Evolutionary conservation across 2,797 vertebrate genomes (phyloP).

Genomic region (Microctenopoma lineatum): DNA sequence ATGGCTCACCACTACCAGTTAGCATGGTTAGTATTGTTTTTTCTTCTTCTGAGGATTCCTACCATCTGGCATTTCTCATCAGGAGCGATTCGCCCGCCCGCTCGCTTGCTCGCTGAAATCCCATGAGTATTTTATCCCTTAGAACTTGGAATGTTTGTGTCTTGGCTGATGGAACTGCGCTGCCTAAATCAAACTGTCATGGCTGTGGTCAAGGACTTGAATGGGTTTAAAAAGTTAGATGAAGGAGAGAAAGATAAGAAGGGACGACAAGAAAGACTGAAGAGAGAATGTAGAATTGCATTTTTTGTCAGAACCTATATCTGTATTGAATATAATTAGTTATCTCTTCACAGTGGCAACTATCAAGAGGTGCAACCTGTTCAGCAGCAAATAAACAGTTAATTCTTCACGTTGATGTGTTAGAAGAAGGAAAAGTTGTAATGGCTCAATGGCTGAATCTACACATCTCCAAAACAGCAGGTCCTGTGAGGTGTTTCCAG

Average conservation of each 20-base stretch:
- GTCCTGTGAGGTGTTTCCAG: not conserved
- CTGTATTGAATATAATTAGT: no score
- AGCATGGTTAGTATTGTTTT: not conserved
- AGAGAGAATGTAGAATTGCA: not conserved
- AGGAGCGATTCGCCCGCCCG: not conserved
- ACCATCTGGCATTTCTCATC: slow-evolving; percentile 16
- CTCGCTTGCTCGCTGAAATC: not conserved
- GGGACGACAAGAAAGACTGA: not conserved
- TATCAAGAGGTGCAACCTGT: no score
- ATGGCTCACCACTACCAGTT: slow-evolving; percentile 1
- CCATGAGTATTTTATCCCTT: not conserved
- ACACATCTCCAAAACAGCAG: no score
- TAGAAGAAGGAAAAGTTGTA: no score
- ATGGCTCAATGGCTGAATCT: no score
- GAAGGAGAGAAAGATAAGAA: not conserved
- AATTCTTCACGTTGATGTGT: no score
- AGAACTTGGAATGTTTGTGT: not conserved
- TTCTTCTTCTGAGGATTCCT: slow-evolving; percentile 2
- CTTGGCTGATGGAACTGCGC: not conserved
- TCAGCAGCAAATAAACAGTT: no score
- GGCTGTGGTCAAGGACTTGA: not conserved
- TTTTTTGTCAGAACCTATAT: not conserved
- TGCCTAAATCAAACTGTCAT: not conserved
- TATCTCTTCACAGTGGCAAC: no score
- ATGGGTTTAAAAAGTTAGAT: not conserved